Percentiles rank a stretch among this genome's conserved stretches.
phyloP scores from a whole-genome alignment of 2,797 vertebrate species.

The Harpagifer antarcticus region DNA sequence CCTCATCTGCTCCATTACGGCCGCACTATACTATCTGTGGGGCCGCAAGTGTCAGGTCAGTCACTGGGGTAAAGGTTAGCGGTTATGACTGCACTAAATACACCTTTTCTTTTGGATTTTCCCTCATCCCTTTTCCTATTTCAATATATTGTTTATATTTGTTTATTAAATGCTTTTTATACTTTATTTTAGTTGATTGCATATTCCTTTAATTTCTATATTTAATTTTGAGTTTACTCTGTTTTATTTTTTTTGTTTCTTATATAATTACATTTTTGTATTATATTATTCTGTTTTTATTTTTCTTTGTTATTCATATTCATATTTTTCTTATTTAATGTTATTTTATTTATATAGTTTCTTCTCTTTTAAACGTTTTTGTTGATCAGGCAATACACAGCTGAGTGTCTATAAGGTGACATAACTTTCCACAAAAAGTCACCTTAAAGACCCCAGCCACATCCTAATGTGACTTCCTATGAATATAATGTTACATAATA shows the following conservation, averaged over 20 bases:
- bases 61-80: constrained; percentile 39
- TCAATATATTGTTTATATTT: background rate
- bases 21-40: constrained; percentile 80
- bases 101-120: background rate
- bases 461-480: background rate
- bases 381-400: too few relatives aligned
- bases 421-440: background rate
- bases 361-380: background rate
- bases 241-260: background rate
- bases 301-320: background rate
- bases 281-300: background rate
- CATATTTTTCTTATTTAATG: background rate
- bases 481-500: background rate
- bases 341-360: background rate
- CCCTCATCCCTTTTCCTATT: background rate
- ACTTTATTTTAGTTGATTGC: background rate
- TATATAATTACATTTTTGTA: background rate
- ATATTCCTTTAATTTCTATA: background rate
- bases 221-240: background rate
- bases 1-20: constrained; percentile 80
- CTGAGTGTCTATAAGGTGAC: background rate
- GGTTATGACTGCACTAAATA: background rate
- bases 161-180: background rate
- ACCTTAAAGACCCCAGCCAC: background rate
- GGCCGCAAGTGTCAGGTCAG: constrained; percentile 83